Evolutionary conservation across 2,113 vertebrate species (phyloP), one percentile per base, ranked within the genome.

Genomic region (Apaloderma vittatum): DNA sequence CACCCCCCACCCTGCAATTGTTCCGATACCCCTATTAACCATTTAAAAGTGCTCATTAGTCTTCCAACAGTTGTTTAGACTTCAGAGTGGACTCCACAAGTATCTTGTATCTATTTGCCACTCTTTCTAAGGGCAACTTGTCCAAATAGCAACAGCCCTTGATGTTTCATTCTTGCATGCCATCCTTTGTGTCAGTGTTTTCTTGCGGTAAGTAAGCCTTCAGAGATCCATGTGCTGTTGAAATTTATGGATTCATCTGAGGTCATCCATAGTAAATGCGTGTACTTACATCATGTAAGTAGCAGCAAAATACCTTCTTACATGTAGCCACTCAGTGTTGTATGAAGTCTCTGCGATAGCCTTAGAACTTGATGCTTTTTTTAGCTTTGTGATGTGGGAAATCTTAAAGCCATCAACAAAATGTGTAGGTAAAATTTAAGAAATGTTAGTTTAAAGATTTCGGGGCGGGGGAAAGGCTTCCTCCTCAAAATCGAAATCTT

Each of bases 61-160:
- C 83, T 76, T 86, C 78, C 62, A 78, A 74, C 43, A 48, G 55
- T 85, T 93, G 61, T 68, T 94, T 96, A 93, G 96, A 90, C 84
- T 90, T 96, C 71, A 68, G 94, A 92, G 89, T 52, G 68, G 76
- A 89, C 83, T 43, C 46, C 36, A 78, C 63, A 83, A 97, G 94
- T 90, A 92, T 90, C 79, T 96, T 90, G 92, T 91, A 84, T 78
- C 94, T 95, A 13, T 97, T 97, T 85, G 94, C 94, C 96, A 29
- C 95, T 84, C 70, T 73, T 91, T 88, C 34, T 76, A 58, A 84
- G 94, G 95, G 95, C 94, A 58, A 37, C 96, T 98, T 98, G 72
- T 97, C 91, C 96, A 98, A 97, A 98, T 77, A 98, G 97, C 92
- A 96, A 78, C 95, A 95, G 93, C 93, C 83, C 92, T 97, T 96